Conservation (phyloP, 2,797 vertebrate genomes). For the Setipinna tenuifilis region DNA sequence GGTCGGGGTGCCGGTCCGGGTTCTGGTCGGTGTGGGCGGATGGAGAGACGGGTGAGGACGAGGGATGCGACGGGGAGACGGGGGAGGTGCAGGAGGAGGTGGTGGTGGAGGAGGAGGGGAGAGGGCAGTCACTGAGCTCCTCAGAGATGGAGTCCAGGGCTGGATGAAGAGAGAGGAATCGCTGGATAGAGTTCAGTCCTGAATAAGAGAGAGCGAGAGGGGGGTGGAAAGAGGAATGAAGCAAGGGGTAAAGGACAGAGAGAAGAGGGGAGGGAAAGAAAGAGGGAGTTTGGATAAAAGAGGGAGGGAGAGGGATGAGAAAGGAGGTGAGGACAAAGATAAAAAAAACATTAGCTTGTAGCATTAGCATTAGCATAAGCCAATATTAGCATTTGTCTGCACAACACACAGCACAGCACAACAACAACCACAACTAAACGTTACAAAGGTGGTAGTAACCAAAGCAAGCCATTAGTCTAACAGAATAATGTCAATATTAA, state of each 20-base stretch:
- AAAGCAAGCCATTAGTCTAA: not conserved
- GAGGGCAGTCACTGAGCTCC: slow-evolving; percentile 70
- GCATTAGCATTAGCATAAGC: not conserved
- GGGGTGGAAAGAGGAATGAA: slow-evolving; percentile 48
- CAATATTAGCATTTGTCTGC: not conserved
- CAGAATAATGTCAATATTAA: not conserved
- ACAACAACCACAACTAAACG: not conserved
- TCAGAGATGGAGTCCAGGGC: slow-evolving; percentile 82
- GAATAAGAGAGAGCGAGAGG: slow-evolving; percentile 23
- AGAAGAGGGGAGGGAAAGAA: not conserved
- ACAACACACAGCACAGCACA: not conserved
- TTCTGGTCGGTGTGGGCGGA: not conserved
- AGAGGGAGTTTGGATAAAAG: not conserved
- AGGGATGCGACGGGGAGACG: slow-evolving; percentile 12
- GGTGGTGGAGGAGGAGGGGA: slow-evolving; percentile 50
- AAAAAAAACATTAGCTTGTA: not conserved
- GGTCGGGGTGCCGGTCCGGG: not conserved
- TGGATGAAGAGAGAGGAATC: slow-evolving; percentile 74
- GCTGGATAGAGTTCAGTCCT: slow-evolving; percentile 75
- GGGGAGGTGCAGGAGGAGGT: slow-evolving; percentile 38
- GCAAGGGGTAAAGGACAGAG: not conserved
- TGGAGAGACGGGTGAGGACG: not conserved
- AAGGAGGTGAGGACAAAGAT: not conserved
- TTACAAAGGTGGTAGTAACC: not conserved
- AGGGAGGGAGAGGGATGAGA: not conserved